Percentiles rank a stretch among this genome's conserved stretches.
These are phyloP conservation scores for Falco cherrug DNA, from an alignment of 2,797 vertebrate genomes.

Conservation along the genomic window DNA sequence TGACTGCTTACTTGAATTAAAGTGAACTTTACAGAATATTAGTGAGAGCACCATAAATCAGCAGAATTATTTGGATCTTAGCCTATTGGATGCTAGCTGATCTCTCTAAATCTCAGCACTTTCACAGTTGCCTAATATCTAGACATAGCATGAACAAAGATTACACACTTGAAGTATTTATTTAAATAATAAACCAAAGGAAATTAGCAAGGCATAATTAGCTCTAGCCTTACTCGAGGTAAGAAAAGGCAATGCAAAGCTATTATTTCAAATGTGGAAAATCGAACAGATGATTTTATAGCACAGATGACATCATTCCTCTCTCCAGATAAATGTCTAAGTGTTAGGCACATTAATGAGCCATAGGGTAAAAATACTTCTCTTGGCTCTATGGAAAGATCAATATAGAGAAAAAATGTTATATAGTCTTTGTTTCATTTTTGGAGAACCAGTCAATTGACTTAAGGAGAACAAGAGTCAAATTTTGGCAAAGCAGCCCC, in stretches of 20 bases:
- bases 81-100: not conserved
- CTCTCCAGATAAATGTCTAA: constrained; percentile 67
- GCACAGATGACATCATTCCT: constrained; percentile 73
- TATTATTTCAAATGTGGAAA: constrained; percentile 53
- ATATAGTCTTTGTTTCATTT: constrained; percentile 29
- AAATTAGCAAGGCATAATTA: constrained; percentile 45
- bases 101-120: not conserved
- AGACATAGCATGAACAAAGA: not conserved
- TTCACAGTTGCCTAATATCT: not conserved
- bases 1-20: not conserved
- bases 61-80: not conserved
- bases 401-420: constrained; percentile 61
- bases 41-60: not conserved
- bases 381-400: constrained; percentile 65
- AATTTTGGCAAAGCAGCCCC: constrained; percentile 33
- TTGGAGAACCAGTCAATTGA: constrained; percentile 40
- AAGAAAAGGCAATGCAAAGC: constrained; percentile 52
- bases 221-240: not conserved
- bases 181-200: constrained; percentile 50
- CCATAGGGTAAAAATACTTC: constrained; percentile 69
- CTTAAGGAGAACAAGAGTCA: constrained; percentile 26
- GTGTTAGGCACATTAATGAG: constrained; percentile 69
- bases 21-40: not conserved
- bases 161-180: not conserved
- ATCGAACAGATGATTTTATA: constrained; percentile 60